Evolutionary conservation across 2,113 vertebrate species (phyloP), one percentile per base, ranked within the genome.

Genomic region (Neotoma lepida): DNA sequence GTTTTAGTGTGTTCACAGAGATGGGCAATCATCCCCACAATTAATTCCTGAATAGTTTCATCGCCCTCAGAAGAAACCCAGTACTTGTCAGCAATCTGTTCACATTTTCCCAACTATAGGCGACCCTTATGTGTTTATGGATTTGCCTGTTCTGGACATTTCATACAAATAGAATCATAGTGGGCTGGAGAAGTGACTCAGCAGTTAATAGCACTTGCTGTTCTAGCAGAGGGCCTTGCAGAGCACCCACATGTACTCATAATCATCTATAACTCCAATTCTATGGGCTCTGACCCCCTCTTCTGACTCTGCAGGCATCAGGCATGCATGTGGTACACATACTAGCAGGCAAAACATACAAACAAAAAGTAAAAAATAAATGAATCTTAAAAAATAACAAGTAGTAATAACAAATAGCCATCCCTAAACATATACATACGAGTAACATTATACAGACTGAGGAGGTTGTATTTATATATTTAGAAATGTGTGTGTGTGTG

Each of bases 1-100:
- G 30, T 88, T 93, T 88, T 94, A 41, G 33, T 80, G 26, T 93
- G 28, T 82, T 96, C 70, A 77, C 51, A 68, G 61, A 87, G 61
- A 84, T 64, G 28, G 58, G 41, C 1, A 66, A 63, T 88, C n/a
- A n/a, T 88, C 41, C n/a, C 18, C 58, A 61, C 73, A 86, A 76
- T 87, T 78, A 88, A 92, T 82, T 89, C 68, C 44, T 46, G 54
- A 89, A 91, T 14, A 74, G 77, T 91, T 90, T 56, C 54, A 77
- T 82, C 68, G 87, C 54, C 4, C 90, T 89, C 39, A 81, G 28
- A 94, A 93, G 66, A 77, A 96, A 86, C 22, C 3, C 15, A 26
- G 9, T 73, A 12, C 14, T 49, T 30, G 28, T 71, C n/a, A 86
- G 14, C 28, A 70, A n/a, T 76, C 41, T 73, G 6, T 74, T 56